Conservation (phyloP, 2,113 vertebrate species). For the Otis tarda region DNA sequence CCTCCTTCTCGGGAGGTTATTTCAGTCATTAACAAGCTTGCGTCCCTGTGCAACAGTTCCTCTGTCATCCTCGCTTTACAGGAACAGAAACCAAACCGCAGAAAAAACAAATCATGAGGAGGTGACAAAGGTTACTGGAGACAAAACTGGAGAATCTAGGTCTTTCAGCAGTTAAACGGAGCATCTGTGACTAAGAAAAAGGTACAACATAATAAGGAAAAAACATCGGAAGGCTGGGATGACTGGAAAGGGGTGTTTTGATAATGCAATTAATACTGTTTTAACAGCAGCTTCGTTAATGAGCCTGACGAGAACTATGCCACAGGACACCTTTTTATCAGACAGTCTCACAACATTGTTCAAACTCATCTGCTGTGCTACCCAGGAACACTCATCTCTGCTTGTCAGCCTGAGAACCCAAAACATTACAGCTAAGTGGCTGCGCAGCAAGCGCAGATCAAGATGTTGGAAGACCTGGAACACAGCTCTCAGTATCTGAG, state of each 20-base stretch:
- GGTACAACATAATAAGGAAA: background rate
- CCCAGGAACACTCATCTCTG: background rate
- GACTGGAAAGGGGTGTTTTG: background rate
- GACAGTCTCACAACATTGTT: background rate
- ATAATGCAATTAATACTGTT: background rate
- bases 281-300: background rate
- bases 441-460: background rate
- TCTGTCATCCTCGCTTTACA: background rate
- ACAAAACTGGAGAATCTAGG: background rate
- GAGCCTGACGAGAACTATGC: background rate
- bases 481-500: background rate
- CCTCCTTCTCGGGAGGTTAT: background rate
- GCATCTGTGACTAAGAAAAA: background rate
- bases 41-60: background rate
- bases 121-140: background rate
- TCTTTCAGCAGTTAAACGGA: background rate
- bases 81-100: background rate
- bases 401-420: background rate
- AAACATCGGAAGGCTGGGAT: background rate
- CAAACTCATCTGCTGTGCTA: background rate
- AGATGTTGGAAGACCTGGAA: background rate
- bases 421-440: background rate
- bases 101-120: background rate
- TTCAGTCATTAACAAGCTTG: background rate
- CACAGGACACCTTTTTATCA: background rate